Base-by-base conservation (phyloP, 2,113 vertebrate species). In the Sylvietta virens region DNA sequence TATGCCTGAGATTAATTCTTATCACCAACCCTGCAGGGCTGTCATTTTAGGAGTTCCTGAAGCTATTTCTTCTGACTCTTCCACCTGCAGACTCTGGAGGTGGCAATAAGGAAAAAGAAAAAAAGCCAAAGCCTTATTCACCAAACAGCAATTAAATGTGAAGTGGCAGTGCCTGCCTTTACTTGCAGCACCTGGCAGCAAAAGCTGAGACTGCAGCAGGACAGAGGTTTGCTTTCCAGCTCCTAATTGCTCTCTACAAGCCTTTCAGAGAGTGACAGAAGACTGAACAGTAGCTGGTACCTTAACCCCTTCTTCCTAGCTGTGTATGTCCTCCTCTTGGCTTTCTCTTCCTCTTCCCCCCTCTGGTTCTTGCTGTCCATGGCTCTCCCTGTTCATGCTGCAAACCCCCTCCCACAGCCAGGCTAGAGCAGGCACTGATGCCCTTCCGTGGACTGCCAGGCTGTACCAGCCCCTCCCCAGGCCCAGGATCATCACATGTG, bases 1-100 rank as follows among this genome's bases (percentile, higher is more conserved):
- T 60, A 77, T 81, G n/a, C 15, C 39, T 57, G n/a, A 61, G 42
- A 94, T 85, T 85, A 90, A 90, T 89, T 85, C 53, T 80, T 95
- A 90, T 92, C 83, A 81, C 18, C 26, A 78, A 7, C 35, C 37
- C 81, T 74, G 20, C 81, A 91, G 57, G 30, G 26, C 30, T 85
- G 58, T 73, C 53, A 77, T 15, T 42, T 70, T 77, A 69, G 42
- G 28, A 35, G 62, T 16, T 82, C 88, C 70, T 8, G 2, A 90
- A 91, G 27, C 44, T 60, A 50, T 73, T 92, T 88, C 47, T 95
- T 87, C 33, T 47, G 47, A 13, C 66, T 91, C 15, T 61, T 94
- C 70, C 39, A 84, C 61, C 65, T 60, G 39, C 65, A 91, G 69
- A 56, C 37, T 58, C 65, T 64, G n/a, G 66, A 89, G 51, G 53